phyloP scores from a whole-genome alignment of 2,797 vertebrate genomes.

The Pterois miles region DNA sequence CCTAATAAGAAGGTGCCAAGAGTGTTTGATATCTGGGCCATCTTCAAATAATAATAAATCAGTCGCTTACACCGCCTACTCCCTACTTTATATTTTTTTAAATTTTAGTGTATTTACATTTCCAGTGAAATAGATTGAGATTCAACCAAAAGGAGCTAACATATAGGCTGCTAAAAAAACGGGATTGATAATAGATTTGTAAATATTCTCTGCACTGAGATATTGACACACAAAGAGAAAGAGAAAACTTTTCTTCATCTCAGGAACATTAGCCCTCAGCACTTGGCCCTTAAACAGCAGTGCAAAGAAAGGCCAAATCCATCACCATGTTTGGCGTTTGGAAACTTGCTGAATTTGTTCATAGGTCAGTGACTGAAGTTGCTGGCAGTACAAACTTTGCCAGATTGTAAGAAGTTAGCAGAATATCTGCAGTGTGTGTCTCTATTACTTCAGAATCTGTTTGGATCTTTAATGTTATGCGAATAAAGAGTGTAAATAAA shows the following conservation, averaged over 20 bases:
- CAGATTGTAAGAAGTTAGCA: constrained; percentile 1
- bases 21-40: background rate
- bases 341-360: background rate
- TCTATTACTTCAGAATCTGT: constrained; percentile 26
- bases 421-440: background rate
- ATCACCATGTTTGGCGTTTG: constrained; percentile 12
- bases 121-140: background rate
- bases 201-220: background rate
- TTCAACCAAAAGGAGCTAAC: background rate
- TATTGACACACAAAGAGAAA: background rate
- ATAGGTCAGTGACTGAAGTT: constrained; percentile 26
- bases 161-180: background rate
- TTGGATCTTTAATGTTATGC: constrained; percentile 1
- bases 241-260: background rate
- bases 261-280: background rate
- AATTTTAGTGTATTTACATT: background rate
- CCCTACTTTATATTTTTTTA: background rate
- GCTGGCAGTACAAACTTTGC: constrained; percentile 11
- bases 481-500: constrained; percentile 33
- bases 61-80: background rate
- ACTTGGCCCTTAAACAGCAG: constrained; percentile 13
- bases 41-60: background rate
- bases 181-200: background rate
- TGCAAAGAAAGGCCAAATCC: background rate
- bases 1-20: background rate